Percentiles rank a stretch among this genome's conserved stretches.
These are phyloP conservation scores for Nomada fucata DNA, from an alignment of 2,888 invertebrate genomes.

Conservation along the genomic window DNA sequence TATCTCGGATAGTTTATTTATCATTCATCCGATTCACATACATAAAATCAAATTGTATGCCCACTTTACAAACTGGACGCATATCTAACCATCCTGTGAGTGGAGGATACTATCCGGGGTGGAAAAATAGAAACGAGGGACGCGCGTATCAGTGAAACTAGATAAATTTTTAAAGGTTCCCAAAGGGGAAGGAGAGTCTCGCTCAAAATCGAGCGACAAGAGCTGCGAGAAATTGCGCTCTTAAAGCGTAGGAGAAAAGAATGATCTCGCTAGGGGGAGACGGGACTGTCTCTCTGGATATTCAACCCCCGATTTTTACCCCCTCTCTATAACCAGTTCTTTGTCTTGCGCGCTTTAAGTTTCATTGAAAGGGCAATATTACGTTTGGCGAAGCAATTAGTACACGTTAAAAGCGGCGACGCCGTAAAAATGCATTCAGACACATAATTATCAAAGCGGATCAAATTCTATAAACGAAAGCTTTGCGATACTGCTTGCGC, in stretches of 20 bases:
- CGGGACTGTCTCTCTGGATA: constrained; percentile 32
- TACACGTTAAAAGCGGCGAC: too few species aligned
- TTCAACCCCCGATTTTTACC: constrained; percentile 19
- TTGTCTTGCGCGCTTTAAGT: constrained; percentile 13
- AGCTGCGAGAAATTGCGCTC: constrained; percentile 26
- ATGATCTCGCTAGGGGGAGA: constrained; percentile 14
- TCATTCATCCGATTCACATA: constrained; percentile 8
- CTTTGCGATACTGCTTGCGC: too few species aligned
- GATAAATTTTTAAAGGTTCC: constrained; percentile 1
- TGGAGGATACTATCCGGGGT: background rate
- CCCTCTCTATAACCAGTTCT: background rate
- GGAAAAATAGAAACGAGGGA: background rate
- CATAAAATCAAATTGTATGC: background rate
- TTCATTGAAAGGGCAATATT: too few species aligned
- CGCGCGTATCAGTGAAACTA: background rate
- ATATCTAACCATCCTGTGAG: background rate
- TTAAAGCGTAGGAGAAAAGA: constrained; percentile 10
- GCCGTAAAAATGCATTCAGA: too few species aligned
- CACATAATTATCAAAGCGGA: too few species aligned
- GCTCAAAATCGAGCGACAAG: background rate
- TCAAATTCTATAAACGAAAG: too few species aligned
- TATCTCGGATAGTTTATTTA: constrained; percentile 14
- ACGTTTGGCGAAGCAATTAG: too few species aligned
- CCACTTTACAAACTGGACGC: background rate
- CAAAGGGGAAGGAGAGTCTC: background rate